phyloP scores from a whole-genome alignment of 2,888 invertebrate species.

The Parascotia fuliginaria region DNA sequence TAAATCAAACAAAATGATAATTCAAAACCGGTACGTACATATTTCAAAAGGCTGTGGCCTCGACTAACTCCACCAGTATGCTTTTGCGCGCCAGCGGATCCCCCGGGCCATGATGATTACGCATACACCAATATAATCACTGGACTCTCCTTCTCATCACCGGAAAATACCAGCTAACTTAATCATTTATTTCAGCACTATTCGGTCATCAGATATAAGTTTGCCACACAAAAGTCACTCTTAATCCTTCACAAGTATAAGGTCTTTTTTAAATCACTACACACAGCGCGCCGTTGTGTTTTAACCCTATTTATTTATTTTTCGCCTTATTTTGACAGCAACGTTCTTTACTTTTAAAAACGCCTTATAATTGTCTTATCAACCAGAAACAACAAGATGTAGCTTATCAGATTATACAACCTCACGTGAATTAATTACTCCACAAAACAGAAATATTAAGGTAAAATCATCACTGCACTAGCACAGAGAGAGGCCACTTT shows the following conservation, averaged over 20 bases:
- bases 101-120: constrained; percentile 74
- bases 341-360: constrained; percentile 52
- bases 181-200: constrained; percentile 55
- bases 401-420: constrained; percentile 25
- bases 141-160: constrained; percentile 55
- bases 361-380: constrained; percentile 38
- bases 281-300: constrained; percentile 62
- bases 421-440: constrained; percentile 36
- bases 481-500: constrained; percentile 72
- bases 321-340: constrained; percentile 77
- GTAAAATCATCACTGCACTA: constrained; percentile 52
- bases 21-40: constrained; percentile 85
- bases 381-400: constrained; percentile 39
- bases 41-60: constrained; percentile 79
- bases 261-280: constrained; percentile 62
- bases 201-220: constrained; percentile 54
- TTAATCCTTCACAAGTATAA: constrained; percentile 52
- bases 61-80: constrained; percentile 74
- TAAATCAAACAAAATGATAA: constrained; percentile 84
- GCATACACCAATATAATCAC: constrained; percentile 48
- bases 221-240: constrained; percentile 60
- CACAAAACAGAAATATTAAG: constrained; percentile 51
- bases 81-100: constrained; percentile 66
- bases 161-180: constrained; percentile 61
- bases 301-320: constrained; percentile 83